phyloP scores from a whole-genome alignment of 2,113 vertebrate species.

The Thermophis baileyi region DNA sequence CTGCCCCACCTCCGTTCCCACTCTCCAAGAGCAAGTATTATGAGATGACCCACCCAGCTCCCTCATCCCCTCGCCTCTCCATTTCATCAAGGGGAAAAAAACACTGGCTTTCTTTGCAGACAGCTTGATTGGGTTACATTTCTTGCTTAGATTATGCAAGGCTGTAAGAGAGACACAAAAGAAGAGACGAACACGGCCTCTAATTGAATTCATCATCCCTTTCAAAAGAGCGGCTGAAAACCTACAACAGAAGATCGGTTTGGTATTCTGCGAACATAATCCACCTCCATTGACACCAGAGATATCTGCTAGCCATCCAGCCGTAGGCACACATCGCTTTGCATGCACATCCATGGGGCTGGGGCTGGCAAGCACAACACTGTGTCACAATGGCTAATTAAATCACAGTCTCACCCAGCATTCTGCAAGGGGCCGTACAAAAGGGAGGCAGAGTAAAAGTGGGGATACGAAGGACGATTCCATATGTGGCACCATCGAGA shows the following conservation, averaged over 20 bases:
- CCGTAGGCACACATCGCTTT: neutral
- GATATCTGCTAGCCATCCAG: constrained; percentile 26
- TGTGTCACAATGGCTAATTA: constrained; percentile 1
- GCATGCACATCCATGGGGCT: neutral
- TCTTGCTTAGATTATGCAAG: constrained; percentile 50
- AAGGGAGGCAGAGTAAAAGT: neutral
- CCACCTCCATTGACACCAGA: constrained; percentile 48
- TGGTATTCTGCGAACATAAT: constrained; percentile 51
- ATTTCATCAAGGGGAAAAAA: constrained; percentile 11
- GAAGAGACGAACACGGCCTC: constrained; percentile 45
- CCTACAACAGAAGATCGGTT: constrained; percentile 33
- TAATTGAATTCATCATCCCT: constrained; percentile 57
- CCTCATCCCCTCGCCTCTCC: constrained; percentile 4
- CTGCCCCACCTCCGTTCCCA: neutral
- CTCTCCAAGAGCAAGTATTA: neutral
- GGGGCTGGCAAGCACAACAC: constrained; percentile 21
- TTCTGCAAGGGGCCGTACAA: constrained; percentile 3
- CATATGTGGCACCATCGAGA: neutral
- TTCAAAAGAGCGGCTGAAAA: constrained; percentile 45
- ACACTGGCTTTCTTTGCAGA: neutral
- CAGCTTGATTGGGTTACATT: constrained; percentile 28
- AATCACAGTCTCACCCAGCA: constrained; percentile 17
- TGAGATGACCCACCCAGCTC: neutral
- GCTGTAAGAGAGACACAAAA: constrained; percentile 41
- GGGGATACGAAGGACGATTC: neutral